Evolutionary conservation across 2,797 vertebrate species (phyloP).

Genomic region (Ispidina picta): DNA sequence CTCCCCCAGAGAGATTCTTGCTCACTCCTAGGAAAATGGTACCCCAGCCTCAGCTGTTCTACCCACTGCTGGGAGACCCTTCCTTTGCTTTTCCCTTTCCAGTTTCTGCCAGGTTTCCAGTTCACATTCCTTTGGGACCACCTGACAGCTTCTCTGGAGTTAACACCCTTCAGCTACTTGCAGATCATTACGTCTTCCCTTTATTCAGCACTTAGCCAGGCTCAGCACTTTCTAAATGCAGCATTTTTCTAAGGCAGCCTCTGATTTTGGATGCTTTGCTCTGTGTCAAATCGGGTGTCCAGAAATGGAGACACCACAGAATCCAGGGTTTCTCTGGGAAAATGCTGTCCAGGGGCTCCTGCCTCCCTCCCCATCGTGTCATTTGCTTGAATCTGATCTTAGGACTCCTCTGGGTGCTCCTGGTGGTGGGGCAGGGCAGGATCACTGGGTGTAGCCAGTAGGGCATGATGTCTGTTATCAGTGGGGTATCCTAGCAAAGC

Average conservation of each 20-base stretch:
- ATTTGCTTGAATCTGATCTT: too few species aligned
- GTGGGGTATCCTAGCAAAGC: too few species aligned
- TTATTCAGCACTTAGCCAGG: not conserved
- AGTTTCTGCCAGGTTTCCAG: not conserved
- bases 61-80: not conserved
- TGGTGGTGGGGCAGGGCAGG: too few species aligned
- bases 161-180: not conserved
- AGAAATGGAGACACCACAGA: not conserved
- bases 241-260: not conserved
- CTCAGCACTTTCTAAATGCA: conserved; percentile 29
- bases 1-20: not conserved
- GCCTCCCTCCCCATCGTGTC: not conserved
- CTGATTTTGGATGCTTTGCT: not conserved
- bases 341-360: not conserved
- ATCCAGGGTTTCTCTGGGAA: not conserved
- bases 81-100: not conserved
- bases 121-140: not conserved
- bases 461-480: too few species aligned
- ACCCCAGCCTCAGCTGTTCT: not conserved
- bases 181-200: not conserved
- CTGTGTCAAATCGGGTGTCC: not conserved
- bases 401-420: too few species aligned
- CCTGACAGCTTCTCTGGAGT: not conserved
- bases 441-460: too few species aligned
- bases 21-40: not conserved